Base-by-base conservation (phyloP, 1,140 invertebrate species). In the Ericerus pela region DNA sequence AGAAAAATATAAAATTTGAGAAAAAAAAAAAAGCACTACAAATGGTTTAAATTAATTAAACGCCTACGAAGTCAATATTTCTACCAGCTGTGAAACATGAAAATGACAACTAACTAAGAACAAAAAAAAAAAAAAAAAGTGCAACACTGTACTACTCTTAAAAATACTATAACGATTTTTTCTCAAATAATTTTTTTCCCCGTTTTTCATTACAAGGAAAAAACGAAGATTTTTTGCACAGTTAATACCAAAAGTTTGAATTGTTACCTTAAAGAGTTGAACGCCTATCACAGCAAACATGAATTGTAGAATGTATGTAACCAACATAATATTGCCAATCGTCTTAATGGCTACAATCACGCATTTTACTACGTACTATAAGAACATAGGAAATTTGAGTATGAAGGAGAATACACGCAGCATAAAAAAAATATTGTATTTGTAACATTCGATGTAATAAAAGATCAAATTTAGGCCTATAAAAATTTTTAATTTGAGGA, bases 271-370 rank as follows among this genome's bases (percentile, higher is more conserved):
- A 79, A 98, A 99, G 68, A 99, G 85, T 77, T 99, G 96, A 67
- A 99, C 96, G 79, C 96, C 96, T 78, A 99, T 99, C 69, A 98
- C 95, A 70, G 96, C 94, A 77, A 99, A 99, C 93, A 99, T 98
- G 82, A 99, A 99, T 77, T 97, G 88, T 66, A 98, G 86, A 65
- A 98, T 85, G 76, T 91, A 93, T 72, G 94, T 96, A 69, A 98
- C 92, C 79, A 96, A 81, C 79, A 96, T 91, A 78, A 96, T 96
- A 81, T 96, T 96, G 72, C 92, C 91, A 75, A 96, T 96, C 72
- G 93, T 96, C 82, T 96, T 96, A 71, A 96, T 88, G 66, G 93
- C 92, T 74, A 96, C 93, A 78, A 96, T 95, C 76, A 96, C 92
- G 79, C 93, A 96, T 75, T 96, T 91, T 73, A 96, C 93, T 78